Evolutionary conservation across 2,113 vertebrate genomes (phyloP).

Genomic region (Circaetus gallicus): DNA sequence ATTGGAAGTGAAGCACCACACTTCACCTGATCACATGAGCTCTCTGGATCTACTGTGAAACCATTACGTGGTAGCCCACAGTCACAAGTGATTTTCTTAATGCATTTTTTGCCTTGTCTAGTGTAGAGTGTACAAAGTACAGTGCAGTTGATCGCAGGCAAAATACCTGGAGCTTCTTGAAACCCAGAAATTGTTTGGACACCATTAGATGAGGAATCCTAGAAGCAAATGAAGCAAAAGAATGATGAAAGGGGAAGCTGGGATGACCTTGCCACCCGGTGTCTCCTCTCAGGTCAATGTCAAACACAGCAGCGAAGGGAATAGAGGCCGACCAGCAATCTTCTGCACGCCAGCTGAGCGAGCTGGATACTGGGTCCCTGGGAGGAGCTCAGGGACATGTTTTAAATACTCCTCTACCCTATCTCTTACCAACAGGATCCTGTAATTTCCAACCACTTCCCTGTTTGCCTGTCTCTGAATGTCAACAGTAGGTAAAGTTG

Average conservation of each 20-base stretch:
- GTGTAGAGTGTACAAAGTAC: background rate
- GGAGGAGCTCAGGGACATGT: rapidly evolving
- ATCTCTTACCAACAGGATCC: background rate
- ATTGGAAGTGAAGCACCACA: background rate
- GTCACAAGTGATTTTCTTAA: background rate
- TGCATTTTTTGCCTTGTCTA: background rate
- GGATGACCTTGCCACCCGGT: background rate
- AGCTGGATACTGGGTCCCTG: background rate
- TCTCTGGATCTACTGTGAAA: background rate
- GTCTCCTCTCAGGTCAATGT: background rate
- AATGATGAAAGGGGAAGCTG: background rate
- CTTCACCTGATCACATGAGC: background rate
- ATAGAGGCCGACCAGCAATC: background rate
- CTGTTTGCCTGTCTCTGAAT: background rate
- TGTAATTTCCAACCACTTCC: slow-evolving; percentile 1
- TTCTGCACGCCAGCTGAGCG: background rate
- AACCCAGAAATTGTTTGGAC: background rate
- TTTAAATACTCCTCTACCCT: background rate
- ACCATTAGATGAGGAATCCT: background rate
- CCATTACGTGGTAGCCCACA: background rate
- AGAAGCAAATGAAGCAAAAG: background rate
- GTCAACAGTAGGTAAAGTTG: background rate
- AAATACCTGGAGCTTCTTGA: background rate
- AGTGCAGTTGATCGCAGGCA: background rate
- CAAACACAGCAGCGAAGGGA: background rate